Base-by-base conservation (phyloP, 53 echinoderm and acorn worm genomes). In the Crossaster papposus region DNA sequence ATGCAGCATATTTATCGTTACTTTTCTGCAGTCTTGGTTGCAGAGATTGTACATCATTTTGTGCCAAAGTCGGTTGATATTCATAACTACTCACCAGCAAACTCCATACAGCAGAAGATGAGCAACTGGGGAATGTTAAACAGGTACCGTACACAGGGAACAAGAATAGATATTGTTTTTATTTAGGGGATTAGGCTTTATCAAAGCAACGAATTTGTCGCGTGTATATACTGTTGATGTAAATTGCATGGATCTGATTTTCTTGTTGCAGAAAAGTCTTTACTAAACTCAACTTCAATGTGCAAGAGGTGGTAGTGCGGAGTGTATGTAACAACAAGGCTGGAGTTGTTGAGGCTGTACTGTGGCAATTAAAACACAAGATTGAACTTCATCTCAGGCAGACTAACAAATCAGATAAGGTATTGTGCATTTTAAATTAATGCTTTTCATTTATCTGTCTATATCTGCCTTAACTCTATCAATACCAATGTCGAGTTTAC, bases 21-120 rank as follows among this genome's bases (percentile, higher is more conserved):
- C 37, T 33, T n/a, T 51, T 18, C 38, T 52, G 37, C 91, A 97
- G 97, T 97, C 18, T 71, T 94, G 58, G 90, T 95, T 23, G 97
- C 95, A 29, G 97, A 97, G 80, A 92, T 95, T 30, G 85, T 96
- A 14, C 79, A 94, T 26, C 89, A 92, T 78, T 97, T 92, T 83
- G 77, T 91, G 73, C 97, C 97, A 37, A 94, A 86, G 64, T 64
- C 95, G 58, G 97, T 97, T 28, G 97, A 97, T 36, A 44, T 97
- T 22, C 97, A 97, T 81, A 97, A 97, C 73, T 97, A 97, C 88
- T 94, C 97, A 81, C 97, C 97, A 36, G 97, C 97, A 36, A 96
- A 95, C 78, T 97, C 97, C 33, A 91, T 91, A 7, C 89, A 92
- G 70, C 97, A 97, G 82, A 97, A 97, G 79, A 64, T 87, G 64